These are phyloP conservation scores for Teleiodes luculella DNA, from an alignment of 2,888 invertebrate species.

Conservation along the genomic window DNA sequence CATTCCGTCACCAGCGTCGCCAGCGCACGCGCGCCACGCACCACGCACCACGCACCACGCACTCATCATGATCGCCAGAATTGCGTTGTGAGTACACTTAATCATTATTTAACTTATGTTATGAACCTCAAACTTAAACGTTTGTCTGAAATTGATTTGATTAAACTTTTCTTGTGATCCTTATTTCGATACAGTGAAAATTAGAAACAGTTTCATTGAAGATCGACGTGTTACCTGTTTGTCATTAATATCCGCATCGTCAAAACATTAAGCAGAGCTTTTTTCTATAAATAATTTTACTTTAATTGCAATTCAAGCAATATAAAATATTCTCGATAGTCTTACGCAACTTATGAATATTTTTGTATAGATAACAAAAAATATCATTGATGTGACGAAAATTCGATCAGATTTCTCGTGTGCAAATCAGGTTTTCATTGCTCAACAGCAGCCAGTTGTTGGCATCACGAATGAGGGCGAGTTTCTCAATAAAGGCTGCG, in stretches of 20 bases:
- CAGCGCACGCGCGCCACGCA: constrained; percentile 28
- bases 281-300: no score
- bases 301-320: no score
- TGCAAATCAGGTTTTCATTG: constrained; percentile 72
- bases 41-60: constrained; percentile 26
- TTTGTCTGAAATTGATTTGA: no score
- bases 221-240: no score
- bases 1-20: constrained; percentile 20
- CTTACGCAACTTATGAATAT: neutral
- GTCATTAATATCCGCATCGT: no score
- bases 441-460: constrained; percentile 61
- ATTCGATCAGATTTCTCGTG: constrained; percentile 62
- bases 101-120: neutral
- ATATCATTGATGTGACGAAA: constrained; percentile 43
- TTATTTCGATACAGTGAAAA: no score
- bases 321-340: neutral
- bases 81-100: constrained; percentile 63
- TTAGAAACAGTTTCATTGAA: no score
- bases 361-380: neutral
- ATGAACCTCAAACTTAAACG: neutral
- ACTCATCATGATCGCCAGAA: constrained; percentile 60
- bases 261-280: no score
- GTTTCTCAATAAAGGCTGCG: constrained; percentile 74
- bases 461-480: constrained; percentile 74
- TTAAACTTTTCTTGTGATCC: no score